Base-by-base conservation (phyloP, 2,888 invertebrate genomes). In the Macaria liturata region DNA sequence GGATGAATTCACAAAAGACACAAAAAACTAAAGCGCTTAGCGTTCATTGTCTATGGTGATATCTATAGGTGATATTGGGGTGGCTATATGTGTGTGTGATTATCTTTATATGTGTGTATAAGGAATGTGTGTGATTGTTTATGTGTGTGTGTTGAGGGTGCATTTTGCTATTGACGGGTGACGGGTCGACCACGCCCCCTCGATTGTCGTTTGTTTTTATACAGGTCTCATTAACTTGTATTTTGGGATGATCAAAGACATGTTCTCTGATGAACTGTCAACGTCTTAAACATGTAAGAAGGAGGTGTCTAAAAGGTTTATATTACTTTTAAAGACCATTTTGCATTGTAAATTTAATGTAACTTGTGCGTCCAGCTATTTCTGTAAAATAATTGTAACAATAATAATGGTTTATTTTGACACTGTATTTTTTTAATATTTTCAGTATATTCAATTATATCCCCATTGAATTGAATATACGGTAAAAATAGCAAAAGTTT, bases 21-120 rank as follows among this genome's bases (percentile, higher is more conserved):
- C 79, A 86, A 88, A 86, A 90, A 84, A 74, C 49, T 88, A 88
- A 90, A 88, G 84, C 86, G 88, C 87, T 91, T 89, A 87, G 69
- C 72, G 74, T 72, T 76, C 78, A 86, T 87, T 89, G 86, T 88
- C 80, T 81, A 76, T 78, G 66, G 74, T 72, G 74, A 81, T 76
- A 72, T 78, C 71, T 71, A 67, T 75, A 63, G 69, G 62, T 69
- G 72, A 72, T 69, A 64, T 69, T 77, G 73, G 85, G 83, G 83
- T 78, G 74, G 76, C 75, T 74, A 71, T 66, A 67, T 70, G 72
- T 78, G 72, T 70, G 73, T 74, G 72, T 66, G 70, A 66, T 67
- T 68, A 69, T 60, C 57, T 56, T 64, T 40, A 40, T 62, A 64
- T 59, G 66, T 66, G 61, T 64, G 62, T 64, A 58, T 56, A 61